Conservation (phyloP, 1,140 invertebrate species). For the Calliphora vicina region DNA sequence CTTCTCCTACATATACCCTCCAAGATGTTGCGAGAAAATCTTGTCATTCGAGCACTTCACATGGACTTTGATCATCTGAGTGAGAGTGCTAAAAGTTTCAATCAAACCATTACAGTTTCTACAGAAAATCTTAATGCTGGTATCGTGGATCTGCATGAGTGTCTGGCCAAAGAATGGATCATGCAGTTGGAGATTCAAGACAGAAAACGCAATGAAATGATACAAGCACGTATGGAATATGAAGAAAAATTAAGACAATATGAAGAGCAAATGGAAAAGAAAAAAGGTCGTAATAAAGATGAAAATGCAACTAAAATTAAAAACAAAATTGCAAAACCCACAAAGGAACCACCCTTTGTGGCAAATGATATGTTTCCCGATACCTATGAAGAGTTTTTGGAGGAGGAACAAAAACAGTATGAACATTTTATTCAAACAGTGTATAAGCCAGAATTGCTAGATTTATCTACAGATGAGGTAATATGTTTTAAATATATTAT, state of each 20-base stretch:
- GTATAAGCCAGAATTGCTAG: slow-evolving; percentile 46
- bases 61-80: slow-evolving; percentile 48
- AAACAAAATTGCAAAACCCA: slow-evolving; percentile 47
- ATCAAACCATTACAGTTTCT: slow-evolving; percentile 7
- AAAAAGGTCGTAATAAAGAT: not conserved
- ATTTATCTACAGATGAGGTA: slow-evolving; percentile 46
- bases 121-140: slow-evolving; percentile 46
- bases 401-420: slow-evolving; percentile 47
- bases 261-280: slow-evolving; percentile 14
- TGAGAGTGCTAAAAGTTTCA: slow-evolving; percentile 52
- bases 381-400: slow-evolving; percentile 40
- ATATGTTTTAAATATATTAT: not conserved
- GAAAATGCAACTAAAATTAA: slow-evolving; percentile 37
- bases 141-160: slow-evolving; percentile 46
- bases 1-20: slow-evolving; percentile 46
- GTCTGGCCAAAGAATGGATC: slow-evolving; percentile 48
- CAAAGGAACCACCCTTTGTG: slow-evolving; percentile 43
- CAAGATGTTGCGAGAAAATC: slow-evolving; percentile 46
- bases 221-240: slow-evolving; percentile 41
- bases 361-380: slow-evolving; percentile 45
- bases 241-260: slow-evolving; percentile 44
- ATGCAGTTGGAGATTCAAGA: slow-evolving; percentile 46
- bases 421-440: slow-evolving; percentile 43
- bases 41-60: slow-evolving; percentile 53
- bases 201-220: slow-evolving; percentile 41